A percentile compares a stretch with the other conserved stretches of the same genome.
Conservation (phyloP, 2,888 invertebrate species). For the Amblyjoppa proteus region DNA sequence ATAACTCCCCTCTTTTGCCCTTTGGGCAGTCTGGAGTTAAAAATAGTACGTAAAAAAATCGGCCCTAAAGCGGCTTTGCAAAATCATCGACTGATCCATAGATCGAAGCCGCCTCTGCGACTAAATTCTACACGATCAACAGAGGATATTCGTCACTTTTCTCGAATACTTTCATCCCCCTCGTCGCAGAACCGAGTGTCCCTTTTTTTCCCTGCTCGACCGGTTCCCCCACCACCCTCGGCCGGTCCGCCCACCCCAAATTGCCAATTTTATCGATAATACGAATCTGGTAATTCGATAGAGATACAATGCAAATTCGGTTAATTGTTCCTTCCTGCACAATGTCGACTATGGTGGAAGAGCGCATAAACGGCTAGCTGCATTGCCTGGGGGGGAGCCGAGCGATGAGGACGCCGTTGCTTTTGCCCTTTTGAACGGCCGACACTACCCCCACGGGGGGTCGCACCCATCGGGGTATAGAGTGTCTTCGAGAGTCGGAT, state of each 20-base stretch:
- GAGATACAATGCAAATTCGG: conserved; percentile 85
- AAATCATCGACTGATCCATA: not conserved
- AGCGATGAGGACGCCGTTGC: conserved; percentile 23
- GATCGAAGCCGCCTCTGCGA: conserved; percentile 13
- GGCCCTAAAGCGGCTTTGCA: conserved; percentile 39
- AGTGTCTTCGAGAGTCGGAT: conserved; percentile 72
- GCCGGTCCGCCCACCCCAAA: conserved; percentile 78
- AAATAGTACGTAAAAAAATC: conserved; percentile 63
- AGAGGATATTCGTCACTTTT: conserved; percentile 75
- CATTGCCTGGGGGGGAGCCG: conserved; percentile 18
- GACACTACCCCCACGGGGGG: conserved; percentile 41
- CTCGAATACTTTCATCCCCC: conserved; percentile 74
- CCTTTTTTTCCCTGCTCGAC: conserved; percentile 68
- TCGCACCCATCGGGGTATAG: conserved; percentile 52
- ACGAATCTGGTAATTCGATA: conserved; percentile 85
- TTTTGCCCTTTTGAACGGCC: conserved; percentile 66
- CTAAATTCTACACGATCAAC: conserved; percentile 70
- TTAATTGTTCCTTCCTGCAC: conserved; percentile 83
- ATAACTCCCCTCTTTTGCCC: not conserved
- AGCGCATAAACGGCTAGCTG: conserved; percentile 51
- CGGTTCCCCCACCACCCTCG: conserved; percentile 71
- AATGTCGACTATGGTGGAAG: conserved; percentile 64
- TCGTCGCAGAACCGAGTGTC: conserved; percentile 52
- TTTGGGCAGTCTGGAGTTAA: not conserved
- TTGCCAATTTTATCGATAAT: conserved; percentile 85